Percentiles rank a stretch among this genome's conserved stretches.
Conservation (phyloP, 2,888 invertebrate genomes). For the Ophioninae sp. region DNA sequence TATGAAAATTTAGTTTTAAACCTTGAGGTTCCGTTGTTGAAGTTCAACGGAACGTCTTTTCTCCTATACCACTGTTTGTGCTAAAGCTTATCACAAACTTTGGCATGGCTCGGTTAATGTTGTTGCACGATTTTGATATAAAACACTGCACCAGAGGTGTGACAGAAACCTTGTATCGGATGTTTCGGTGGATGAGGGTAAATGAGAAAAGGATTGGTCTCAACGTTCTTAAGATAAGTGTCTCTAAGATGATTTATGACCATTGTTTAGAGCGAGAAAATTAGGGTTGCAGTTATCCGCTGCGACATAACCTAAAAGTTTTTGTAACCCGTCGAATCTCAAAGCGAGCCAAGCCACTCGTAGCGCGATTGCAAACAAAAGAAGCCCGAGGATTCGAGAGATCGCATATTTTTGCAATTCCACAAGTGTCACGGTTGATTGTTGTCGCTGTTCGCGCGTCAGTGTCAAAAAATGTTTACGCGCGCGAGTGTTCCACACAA, state of each 20-base stretch:
- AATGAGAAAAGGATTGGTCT: no score
- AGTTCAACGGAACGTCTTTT: no score
- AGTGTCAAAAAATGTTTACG: slow-evolving; percentile 59
- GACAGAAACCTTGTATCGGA: no score
- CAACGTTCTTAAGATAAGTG: no score
- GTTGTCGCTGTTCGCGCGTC: slow-evolving; percentile 24
- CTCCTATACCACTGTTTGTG: no score
- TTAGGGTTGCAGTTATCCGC: background rate
- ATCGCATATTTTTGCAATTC: background rate
- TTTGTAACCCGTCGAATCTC: background rate
- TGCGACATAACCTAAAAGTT: slow-evolving; percentile 51
- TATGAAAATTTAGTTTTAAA: no score
- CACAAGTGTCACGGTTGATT: background rate
- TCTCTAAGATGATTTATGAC: background rate
- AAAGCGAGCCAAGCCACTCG: background rate
- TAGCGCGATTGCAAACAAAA: background rate
- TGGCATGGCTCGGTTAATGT: no score
- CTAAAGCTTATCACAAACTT: no score
- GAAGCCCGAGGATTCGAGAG: background rate
- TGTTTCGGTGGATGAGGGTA: no score
- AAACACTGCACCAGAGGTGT: no score
- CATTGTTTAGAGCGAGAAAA: background rate
- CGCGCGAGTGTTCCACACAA: slow-evolving; percentile 27
- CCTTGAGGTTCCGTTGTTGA: no score
- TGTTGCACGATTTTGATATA: no score